Evolutionary conservation across 2,113 vertebrate genomes (phyloP).

Genomic region (Galemys pyrenaicus): DNA sequence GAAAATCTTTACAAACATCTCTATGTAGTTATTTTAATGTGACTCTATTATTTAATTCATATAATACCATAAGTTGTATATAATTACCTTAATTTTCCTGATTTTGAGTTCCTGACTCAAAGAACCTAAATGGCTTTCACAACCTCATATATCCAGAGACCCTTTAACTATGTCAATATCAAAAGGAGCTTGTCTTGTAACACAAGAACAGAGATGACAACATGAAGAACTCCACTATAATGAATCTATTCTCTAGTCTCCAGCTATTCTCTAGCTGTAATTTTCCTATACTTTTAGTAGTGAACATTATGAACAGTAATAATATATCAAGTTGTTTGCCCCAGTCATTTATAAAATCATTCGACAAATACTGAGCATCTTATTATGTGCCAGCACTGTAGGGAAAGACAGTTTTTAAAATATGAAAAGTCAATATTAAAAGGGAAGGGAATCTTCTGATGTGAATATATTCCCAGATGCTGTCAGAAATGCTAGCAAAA

Average conservation of each 20-base stretch:
- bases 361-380: not conserved
- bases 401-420: not conserved
- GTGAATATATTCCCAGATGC: not conserved
- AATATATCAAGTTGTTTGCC: not conserved
- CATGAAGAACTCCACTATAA: not conserved
- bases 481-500: constrained; percentile 15
- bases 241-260: not conserved
- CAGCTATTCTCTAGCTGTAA: not conserved
- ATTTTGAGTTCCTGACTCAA: not conserved
- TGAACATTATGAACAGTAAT: not conserved
- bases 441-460: not conserved
- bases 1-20: not conserved
- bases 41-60: not conserved
- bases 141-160: not conserved
- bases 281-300: not conserved
- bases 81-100: not conserved
- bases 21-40: not conserved
- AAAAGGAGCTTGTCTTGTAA: not conserved
- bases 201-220: not conserved
- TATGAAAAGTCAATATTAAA: not conserved
- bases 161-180: not conserved
- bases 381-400: not conserved
- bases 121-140: not conserved
- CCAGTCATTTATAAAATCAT: not conserved
- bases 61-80: not conserved